A percentile compares a stretch with the other conserved stretches of the same genome.
These are phyloP conservation scores for Podarcis raffonei DNA, from an alignment of 2,113 vertebrate species.

Conservation along the genomic window DNA sequence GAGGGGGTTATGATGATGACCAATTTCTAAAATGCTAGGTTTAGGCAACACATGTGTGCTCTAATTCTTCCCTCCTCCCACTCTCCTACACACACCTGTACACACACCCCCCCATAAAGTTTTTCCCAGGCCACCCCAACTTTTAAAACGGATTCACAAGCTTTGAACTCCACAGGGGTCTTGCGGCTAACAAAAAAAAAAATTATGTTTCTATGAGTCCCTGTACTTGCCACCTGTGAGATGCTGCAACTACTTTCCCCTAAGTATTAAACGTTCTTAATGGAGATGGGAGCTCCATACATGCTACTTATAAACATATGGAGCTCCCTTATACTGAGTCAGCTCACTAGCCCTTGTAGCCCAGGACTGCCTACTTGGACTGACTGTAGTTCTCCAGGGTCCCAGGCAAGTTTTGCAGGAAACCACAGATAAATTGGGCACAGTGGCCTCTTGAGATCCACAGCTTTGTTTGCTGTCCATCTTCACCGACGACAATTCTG, in stretches of 20 bases:
- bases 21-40: not conserved
- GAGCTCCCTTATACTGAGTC: not conserved
- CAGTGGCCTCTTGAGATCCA: too few relatives aligned
- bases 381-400: not conserved
- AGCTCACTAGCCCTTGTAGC: not conserved
- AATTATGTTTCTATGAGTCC: not conserved
- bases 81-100: not conserved
- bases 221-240: not conserved
- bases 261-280: not conserved
- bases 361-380: not conserved
- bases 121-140: not conserved
- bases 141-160: not conserved
- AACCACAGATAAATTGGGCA: too few relatives aligned
- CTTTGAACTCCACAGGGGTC: not conserved
- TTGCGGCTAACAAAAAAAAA: not conserved
- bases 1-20: not conserved
- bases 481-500: too few relatives aligned
- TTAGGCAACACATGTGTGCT: not conserved
- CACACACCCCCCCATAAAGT: not conserved
- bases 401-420: too few relatives aligned
- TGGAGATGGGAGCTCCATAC: not conserved
- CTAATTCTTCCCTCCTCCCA: not conserved
- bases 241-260: not conserved
- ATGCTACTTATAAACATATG: not conserved
- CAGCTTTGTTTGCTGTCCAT: too few relatives aligned